These are phyloP conservation scores for Hermaeophaga mercurialis DNA, from an alignment of 2,888 invertebrate species.

Conservation along the genomic window DNA sequence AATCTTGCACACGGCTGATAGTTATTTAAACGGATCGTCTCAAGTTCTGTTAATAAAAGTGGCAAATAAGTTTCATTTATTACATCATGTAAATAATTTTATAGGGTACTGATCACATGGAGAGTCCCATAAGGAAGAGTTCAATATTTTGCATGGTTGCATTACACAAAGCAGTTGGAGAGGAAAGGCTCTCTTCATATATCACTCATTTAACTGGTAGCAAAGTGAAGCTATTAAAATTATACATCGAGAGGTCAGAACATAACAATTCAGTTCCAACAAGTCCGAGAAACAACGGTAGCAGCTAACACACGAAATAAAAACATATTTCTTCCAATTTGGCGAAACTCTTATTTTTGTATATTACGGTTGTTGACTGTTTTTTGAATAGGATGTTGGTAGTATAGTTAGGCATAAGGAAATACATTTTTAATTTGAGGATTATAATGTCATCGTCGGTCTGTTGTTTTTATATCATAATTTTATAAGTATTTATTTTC, in stretches of 20 bases:
- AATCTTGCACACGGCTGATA: too few relatives aligned
- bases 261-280: constrained; percentile 57
- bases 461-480: neutral
- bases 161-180: constrained; percentile 87
- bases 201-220: constrained; percentile 82
- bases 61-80: too few relatives aligned
- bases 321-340: constrained; percentile 8
- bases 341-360: constrained; percentile 2
- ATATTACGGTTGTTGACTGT: neutral
- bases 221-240: constrained; percentile 84
- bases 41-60: too few relatives aligned
- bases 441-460: neutral
- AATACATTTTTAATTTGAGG: neutral
- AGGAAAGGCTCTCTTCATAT: constrained; percentile 81
- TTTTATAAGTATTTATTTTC: too few relatives aligned
- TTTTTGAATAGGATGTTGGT: neutral
- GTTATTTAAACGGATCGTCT: too few relatives aligned
- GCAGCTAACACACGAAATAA: constrained; percentile 19
- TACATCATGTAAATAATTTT: too few relatives aligned
- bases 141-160: constrained; percentile 98
- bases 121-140: constrained; percentile 93
- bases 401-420: neutral
- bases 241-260: constrained; percentile 74
- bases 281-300: constrained; percentile 53
- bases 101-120: constrained; percentile 88